These are phyloP conservation scores for Dastarcus helophoroides DNA, from an alignment of 2,888 invertebrate species.

Conservation along the genomic window DNA sequence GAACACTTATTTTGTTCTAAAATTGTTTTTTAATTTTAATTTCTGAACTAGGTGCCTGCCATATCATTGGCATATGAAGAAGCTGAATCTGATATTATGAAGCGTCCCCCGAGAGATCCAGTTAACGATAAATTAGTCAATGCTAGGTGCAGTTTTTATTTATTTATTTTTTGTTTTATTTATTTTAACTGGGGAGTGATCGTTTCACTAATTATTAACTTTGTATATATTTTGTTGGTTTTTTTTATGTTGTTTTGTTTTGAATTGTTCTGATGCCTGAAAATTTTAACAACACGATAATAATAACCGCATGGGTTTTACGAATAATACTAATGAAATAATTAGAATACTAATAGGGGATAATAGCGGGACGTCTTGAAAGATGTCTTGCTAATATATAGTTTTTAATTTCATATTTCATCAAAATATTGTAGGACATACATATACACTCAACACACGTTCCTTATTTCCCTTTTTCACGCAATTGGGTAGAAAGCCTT, in stretches of 20 bases:
- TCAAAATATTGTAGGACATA: no score
- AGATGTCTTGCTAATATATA: no score
- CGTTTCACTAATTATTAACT: constrained; percentile 9
- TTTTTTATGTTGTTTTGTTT: constrained; percentile 8
- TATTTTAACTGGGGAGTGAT: constrained; percentile 8
- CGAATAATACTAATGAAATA: constrained; percentile 1
- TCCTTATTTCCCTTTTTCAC: constrained; percentile 20
- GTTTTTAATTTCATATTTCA: no score
- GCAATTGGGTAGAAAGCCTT: constrained; percentile 28
- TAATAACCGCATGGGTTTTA: constrained; percentile 8
- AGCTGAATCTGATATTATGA: constrained; percentile 89
- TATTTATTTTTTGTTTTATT: constrained; percentile 15
- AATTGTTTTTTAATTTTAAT: not conserved
- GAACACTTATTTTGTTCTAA: no score
- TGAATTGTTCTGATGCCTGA: constrained; percentile 16
- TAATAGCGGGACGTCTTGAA: no score
- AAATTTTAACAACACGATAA: constrained; percentile 3
- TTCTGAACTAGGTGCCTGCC: constrained; percentile 60
- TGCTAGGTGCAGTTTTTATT: constrained; percentile 57
- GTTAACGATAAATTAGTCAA: constrained; percentile 86
- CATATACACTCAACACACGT: constrained; percentile 30
- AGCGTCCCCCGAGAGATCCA: constrained; percentile 81
- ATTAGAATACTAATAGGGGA: no score
- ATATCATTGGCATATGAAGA: constrained; percentile 86
- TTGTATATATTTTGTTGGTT: constrained; percentile 8